These are phyloP conservation scores for Lymantria monacha DNA, from an alignment of 2,888 invertebrate species.

Conservation along the genomic window DNA sequence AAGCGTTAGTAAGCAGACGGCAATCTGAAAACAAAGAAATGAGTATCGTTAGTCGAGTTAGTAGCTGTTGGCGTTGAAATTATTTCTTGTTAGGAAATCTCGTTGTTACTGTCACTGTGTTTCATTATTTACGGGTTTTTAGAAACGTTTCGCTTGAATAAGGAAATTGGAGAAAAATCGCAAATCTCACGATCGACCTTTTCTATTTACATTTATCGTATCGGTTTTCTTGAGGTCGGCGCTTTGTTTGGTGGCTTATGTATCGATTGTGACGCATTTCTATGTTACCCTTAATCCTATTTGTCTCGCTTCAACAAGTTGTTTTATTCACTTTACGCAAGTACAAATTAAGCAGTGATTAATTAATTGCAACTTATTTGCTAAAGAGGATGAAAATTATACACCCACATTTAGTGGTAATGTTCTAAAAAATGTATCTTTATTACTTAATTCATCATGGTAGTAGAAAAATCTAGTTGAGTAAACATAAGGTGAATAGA, in stretches of 20 bases:
- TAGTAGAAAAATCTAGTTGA: too few species aligned
- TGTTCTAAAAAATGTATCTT: too few species aligned
- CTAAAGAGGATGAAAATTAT: too few species aligned
- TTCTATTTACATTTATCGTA: constrained; percentile 23
- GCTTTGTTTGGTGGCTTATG: constrained; percentile 11
- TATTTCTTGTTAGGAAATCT: constrained; percentile 48
- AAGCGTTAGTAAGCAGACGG: constrained; percentile 52
- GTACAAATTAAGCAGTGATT: not conserved
- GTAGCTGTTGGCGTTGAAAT: constrained; percentile 43
- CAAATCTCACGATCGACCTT: constrained; percentile 18
- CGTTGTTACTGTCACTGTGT: constrained; percentile 15
- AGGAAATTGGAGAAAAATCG: constrained; percentile 23
- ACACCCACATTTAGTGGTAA: too few species aligned
- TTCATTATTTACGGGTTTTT: constrained; percentile 20
- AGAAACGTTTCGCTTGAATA: constrained; percentile 14
- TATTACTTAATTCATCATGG: too few species aligned
- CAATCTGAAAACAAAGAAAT: constrained; percentile 76
- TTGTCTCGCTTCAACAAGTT: constrained; percentile 14
- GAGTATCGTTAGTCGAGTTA: constrained; percentile 69
- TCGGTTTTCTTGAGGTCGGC: constrained; percentile 13
- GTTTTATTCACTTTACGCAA: constrained; percentile 7
- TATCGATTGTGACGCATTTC: constrained; percentile 23
- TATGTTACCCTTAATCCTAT: constrained; percentile 14
- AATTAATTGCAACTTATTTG: too few species aligned
- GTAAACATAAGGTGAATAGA: too few species aligned